Evolutionary conservation across 2,888 invertebrate species (phyloP).

Genomic region (Caenorhabditis zanzibari): DNA sequence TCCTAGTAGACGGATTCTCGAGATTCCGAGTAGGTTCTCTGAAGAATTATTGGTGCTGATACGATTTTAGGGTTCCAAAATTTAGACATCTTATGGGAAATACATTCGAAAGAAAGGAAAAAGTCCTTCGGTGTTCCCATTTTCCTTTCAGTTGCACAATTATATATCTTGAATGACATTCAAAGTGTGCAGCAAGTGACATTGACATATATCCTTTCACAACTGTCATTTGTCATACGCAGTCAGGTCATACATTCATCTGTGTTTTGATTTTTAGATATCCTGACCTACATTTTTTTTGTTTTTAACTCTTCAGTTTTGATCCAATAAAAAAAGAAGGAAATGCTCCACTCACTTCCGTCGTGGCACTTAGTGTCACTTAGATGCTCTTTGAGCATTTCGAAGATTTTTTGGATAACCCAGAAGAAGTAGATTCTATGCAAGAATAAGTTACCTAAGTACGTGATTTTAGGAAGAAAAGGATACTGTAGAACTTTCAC

Average conservation of each 20-base stretch:
- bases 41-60: not conserved
- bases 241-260: not conserved
- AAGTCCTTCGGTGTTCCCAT: not conserved
- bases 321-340: not conserved
- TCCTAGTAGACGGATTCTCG: not conserved
- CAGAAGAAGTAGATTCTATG: not conserved
- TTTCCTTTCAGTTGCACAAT: not conserved
- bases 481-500: no score
- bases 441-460: not conserved
- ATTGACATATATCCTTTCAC: conserved; percentile 9
- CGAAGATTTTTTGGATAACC: not conserved
- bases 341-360: conserved; percentile 14
- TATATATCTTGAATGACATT: not conserved
- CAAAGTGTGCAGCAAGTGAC: not conserved
- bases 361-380: conserved; percentile 2
- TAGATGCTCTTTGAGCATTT: conserved; percentile 16
- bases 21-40: not conserved
- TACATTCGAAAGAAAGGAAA: no score
- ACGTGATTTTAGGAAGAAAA: not conserved
- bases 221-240: conserved; percentile 42
- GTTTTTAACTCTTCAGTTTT: conserved; percentile 3
- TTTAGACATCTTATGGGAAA: no score
- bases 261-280: conserved; percentile 37
- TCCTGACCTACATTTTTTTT: conserved; percentile 9
- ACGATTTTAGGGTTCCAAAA: no score